Base-by-base conservation (phyloP, 2,888 invertebrate genomes). In the Andrena dorsata region DNA sequence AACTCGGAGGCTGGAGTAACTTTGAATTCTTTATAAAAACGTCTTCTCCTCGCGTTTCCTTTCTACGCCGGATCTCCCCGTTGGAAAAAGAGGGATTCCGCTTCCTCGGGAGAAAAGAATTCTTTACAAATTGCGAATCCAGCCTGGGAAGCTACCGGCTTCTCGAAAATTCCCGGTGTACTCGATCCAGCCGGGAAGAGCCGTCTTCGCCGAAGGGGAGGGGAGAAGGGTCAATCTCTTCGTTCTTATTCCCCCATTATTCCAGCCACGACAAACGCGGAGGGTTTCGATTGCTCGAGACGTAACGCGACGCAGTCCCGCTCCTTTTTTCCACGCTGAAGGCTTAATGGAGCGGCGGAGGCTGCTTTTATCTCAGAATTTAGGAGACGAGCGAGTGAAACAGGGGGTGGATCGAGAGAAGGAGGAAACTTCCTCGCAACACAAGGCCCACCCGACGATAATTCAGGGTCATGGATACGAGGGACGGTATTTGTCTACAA, bases 381-480 rank as follows among this genome's bases (percentile, higher is more conserved):
- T 68, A 51, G 74, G 75, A 49, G 74, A 64, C 60, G 74, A 60
- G 69, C 35, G 82, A 80, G 63, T 20, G n/a, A 16, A 56, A 60
- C 6, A 10, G 26, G 32, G 20, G 60, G 20, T 28, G 61, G 58
- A n/a, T 5, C 56, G 4, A 68, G 51, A 53, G 60, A 60, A 49
- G 63, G 35, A 66, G 53, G 63, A 63, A 66, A 66, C 23, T 74
- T 74, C 51, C n/a, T 26, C 47, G 60, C n/a, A 20, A 41, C 20
- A 26, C 5, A 16, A 28, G 51, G 30, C n/a, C 8, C 49, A 30
- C 4, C 26, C 65, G 35, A 41, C 16, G 75, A 75, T 83, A 83
- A 83, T 83, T 83, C 83, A 83, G 83, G 83, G 83, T 75, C 83
- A 83, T 49, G 64, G 80, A 80, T 72, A 64, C 75, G 65, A 35